These are phyloP conservation scores for Beroe forskalii DNA, from an alignment of 37 sponge, comb jelly and placozoan genomes.

Conservation along the genomic window DNA sequence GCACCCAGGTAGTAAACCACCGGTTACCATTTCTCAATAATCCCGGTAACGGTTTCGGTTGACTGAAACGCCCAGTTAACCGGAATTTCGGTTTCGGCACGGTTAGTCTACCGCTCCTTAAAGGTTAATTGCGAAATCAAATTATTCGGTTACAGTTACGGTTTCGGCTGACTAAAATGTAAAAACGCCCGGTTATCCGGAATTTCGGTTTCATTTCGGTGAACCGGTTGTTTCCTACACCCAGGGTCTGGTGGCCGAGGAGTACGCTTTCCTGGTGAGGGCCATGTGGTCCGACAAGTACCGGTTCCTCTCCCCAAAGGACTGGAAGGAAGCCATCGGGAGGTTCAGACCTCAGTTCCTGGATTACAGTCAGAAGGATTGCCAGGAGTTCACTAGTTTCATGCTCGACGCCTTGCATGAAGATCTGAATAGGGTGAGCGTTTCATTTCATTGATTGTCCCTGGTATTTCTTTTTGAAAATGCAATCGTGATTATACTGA, in stretches of 20 bases:
- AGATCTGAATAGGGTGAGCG: conserved; percentile 65
- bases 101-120: neutral
- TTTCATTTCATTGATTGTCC: neutral
- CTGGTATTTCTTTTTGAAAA: no score
- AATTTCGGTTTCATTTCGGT: no score
- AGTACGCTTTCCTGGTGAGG: conserved; percentile 81
- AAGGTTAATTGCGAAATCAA: neutral
- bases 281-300: conserved; percentile 81
- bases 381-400: conserved; percentile 86
- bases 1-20: no score
- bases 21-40: no score
- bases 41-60: neutral
- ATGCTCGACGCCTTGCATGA: conserved; percentile 90
- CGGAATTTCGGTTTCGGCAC: neutral
- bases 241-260: conserved; percentile 84
- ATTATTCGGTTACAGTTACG: no score
- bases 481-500: no score
- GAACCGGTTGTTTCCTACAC: no score
- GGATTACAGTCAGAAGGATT: conserved; percentile 78
- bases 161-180: neutral
- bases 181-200: neutral
- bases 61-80: no score
- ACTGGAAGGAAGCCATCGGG: conserved; percentile 78
- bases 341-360: conserved; percentile 69
- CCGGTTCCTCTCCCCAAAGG: conserved; percentile 79